Evolutionary conservation across 2,113 vertebrate species (phyloP).

Genomic region (Xenopus tropicalis): UCB_Xtro_10.0 CM004444.2:137834001-137834500

Average conservation of each 20-base stretch:
- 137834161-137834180: slow-evolving; percentile 63
- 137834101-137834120: slow-evolving; percentile 15
- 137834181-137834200: slow-evolving; percentile 66
- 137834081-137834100: slow-evolving; percentile 15
- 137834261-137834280: slow-evolving; percentile 50
- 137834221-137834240: slow-evolving; percentile 48
- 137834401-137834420: slow-evolving; percentile 49
- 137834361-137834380: slow-evolving; percentile 54
- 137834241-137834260: slow-evolving; percentile 54
- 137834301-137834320: slow-evolving; percentile 9
- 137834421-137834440: slow-evolving; percentile 49
- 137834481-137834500: slow-evolving; percentile 32
- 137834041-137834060: background rate
- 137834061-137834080: background rate
- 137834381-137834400: slow-evolving; percentile 52
- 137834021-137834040: slow-evolving; percentile 12
- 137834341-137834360: slow-evolving; percentile 34
- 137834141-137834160: slow-evolving; percentile 47
- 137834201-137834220: slow-evolving; percentile 28
- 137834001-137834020: background rate
- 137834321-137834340: slow-evolving; percentile 20
- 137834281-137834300: slow-evolving; percentile 50
- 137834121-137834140: background rate
- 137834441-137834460: slow-evolving; percentile 50
- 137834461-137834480: slow-evolving; percentile 15